phyloP scores from a whole-genome alignment of 2,113 vertebrate genomes.

The Athene cunicularia region DNA sequence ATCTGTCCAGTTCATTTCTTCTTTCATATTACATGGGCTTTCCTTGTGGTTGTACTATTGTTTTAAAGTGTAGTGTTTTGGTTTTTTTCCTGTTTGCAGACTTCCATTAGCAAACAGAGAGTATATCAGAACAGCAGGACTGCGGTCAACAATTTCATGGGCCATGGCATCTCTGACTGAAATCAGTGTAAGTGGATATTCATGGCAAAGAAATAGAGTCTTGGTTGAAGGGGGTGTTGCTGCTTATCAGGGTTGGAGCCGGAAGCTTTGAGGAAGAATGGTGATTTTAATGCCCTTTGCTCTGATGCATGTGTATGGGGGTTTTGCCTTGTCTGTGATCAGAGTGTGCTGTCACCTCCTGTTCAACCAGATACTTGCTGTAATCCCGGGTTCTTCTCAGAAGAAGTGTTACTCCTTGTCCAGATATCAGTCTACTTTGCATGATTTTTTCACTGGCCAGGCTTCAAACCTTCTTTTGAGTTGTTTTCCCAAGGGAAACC shows the following conservation, averaged over 20 bases:
- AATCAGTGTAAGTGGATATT: conserved; percentile 78
- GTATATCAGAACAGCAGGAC: conserved; percentile 85
- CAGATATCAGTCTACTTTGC: not conserved
- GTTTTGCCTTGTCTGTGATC: not conserved
- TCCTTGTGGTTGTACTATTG: not conserved
- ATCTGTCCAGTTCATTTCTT: not conserved
- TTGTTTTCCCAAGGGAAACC: not conserved
- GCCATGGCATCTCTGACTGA: conserved; percentile 87
- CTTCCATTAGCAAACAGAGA: conserved; percentile 84
- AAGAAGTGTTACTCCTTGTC: not conserved
- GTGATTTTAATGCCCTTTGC: not conserved
- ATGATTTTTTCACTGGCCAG: not conserved
- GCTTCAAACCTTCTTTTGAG: not conserved
- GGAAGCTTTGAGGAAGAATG: accelerated
- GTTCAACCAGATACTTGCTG: not conserved
- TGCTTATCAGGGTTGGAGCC: not conserved
- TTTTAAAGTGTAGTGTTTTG: not conserved
- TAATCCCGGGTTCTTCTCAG: not conserved
- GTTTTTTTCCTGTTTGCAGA: conserved; percentile 60
- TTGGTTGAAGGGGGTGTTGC: not conserved
- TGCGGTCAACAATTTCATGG: conserved; percentile 91
- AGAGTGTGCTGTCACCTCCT: not conserved
- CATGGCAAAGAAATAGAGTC: not conserved
- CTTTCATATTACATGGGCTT: not conserved
- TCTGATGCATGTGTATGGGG: not conserved